A percentile compares a stretch with the other conserved stretches of the same genome.
Evolutionary conservation across 2,888 invertebrate genomes (phyloP).

Genomic region (Watsonalla binaria): DNA sequence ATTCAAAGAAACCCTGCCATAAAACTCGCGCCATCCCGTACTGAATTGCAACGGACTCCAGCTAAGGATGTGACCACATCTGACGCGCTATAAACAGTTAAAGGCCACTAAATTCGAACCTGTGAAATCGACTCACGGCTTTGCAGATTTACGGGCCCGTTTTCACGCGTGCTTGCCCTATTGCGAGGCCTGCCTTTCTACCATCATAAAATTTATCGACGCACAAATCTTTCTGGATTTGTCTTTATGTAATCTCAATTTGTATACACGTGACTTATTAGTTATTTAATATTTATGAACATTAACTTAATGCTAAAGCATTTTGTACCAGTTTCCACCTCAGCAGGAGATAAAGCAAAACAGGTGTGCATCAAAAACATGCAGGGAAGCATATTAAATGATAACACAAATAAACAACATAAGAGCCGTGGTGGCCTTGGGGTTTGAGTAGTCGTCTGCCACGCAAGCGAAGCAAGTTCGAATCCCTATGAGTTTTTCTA

Average conservation of each 20-base stretch:
- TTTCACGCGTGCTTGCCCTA: slow-evolving; percentile 19
- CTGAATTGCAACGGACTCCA: slow-evolving; percentile 38
- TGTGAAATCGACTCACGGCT: slow-evolving; percentile 4
- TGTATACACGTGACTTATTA: slow-evolving; percentile 5
- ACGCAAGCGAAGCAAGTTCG: no score
- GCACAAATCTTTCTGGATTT: neutral
- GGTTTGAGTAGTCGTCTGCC: no score
- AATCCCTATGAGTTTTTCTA: no score
- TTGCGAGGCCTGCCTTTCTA: neutral
- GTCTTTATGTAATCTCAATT: neutral
- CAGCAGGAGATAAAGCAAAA: no score
- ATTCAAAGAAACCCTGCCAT: slow-evolving; percentile 59
- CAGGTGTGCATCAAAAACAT: no score
- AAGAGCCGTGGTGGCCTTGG: no score
- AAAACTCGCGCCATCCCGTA: slow-evolving; percentile 48
- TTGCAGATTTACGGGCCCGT: slow-evolving; percentile 17
- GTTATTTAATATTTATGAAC: no score
- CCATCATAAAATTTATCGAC: slow-evolving; percentile 1
- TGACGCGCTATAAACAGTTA: slow-evolving; percentile 35
- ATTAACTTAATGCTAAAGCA: no score
- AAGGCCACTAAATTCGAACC: slow-evolving; percentile 11
- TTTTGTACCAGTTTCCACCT: no score
- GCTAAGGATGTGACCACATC: slow-evolving; percentile 41
- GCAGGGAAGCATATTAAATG: no score
- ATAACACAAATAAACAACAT: no score